These are phyloP conservation scores for Hapalemur alaotrensis DNA, from an alignment of 2,797 vertebrate species.

Conservation along the genomic window DNA sequence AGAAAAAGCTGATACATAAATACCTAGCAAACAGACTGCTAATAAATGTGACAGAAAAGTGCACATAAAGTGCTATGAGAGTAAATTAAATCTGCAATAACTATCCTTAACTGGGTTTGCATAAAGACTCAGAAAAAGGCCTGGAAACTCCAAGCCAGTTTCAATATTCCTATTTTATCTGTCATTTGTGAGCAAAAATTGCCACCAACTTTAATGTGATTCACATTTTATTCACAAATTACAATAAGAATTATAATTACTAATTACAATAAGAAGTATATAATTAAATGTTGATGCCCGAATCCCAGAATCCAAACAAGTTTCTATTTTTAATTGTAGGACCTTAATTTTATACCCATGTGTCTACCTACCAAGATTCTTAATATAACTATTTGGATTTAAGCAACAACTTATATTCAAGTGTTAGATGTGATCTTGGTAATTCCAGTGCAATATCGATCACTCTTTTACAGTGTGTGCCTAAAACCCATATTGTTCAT, in stretches of 20 bases:
- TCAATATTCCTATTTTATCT: background rate
- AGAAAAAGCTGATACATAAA: background rate
- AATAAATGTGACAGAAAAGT: background rate
- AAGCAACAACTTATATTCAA: background rate
- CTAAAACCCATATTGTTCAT: background rate
- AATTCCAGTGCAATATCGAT: background rate
- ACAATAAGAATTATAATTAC: too few relatives aligned
- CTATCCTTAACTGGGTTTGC: background rate
- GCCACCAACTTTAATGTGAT: background rate
- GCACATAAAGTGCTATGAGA: background rate
- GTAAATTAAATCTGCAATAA: constrained; percentile 9
- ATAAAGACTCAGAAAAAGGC: background rate
- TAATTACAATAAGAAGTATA: background rate
- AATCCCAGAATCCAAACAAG: constrained; percentile 13
- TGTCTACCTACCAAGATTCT: background rate
- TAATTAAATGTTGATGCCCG: background rate
- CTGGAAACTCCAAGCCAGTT: background rate
- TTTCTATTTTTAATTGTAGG: background rate
- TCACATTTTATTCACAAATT: constrained; percentile 19
- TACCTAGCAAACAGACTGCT: background rate
- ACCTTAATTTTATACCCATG: constrained; percentile 1
- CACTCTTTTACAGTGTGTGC: background rate
- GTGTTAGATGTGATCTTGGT: background rate
- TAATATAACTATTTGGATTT: background rate
- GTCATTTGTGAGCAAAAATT: background rate